Evolutionary conservation across 35 echinoderm and acorn worm species (phyloP).

Genomic region (Lytechinus pictus): DNA sequence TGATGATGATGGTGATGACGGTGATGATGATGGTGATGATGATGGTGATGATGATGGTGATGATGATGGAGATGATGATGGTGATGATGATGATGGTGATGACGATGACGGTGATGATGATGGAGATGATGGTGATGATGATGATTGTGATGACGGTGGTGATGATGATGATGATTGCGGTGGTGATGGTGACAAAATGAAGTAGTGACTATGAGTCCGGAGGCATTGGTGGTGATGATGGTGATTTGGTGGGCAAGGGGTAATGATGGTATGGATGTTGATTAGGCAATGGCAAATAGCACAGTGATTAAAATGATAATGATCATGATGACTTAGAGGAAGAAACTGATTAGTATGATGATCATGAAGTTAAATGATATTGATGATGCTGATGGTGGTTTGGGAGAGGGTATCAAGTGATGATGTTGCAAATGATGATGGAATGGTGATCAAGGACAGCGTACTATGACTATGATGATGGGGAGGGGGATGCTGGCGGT

Average conservation of each 20-base stretch:
- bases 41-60: no score
- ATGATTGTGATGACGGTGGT: background rate
- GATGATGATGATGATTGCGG: background rate
- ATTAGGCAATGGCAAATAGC: background rate
- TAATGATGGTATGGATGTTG: background rate
- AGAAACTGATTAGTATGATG: background rate
- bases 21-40: no score
- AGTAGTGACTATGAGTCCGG: background rate
- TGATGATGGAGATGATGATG: no score
- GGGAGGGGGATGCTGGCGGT: no score
- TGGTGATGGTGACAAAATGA: background rate
- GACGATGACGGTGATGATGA: no score
- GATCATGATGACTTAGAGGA: background rate
- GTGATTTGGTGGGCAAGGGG: background rate
- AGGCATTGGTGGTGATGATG: background rate
- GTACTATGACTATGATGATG: no score
- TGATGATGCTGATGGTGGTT: background rate
- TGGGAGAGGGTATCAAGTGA: background rate
- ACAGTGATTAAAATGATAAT: background rate
- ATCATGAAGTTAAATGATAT: background rate
- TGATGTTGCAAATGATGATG: no score
- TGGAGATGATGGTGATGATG: background rate
- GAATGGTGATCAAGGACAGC: no score
- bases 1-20: background rate
- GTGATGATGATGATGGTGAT: no score